Percentiles rank a stretch among this genome's conserved stretches.
phyloP scores from a whole-genome alignment of 2,888 invertebrate species.

The Melitaea athalia region DNA sequence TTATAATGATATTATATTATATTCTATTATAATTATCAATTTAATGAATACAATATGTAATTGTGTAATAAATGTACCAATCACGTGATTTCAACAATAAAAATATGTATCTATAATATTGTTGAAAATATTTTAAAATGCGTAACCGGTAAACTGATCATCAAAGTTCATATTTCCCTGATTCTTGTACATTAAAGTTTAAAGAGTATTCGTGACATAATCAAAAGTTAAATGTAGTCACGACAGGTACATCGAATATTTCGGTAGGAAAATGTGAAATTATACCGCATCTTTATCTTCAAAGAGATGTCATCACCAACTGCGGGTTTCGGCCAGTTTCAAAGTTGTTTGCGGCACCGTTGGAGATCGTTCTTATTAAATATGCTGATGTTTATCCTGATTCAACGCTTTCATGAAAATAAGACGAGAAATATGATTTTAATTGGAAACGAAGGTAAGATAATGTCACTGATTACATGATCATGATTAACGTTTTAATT shows the following conservation, averaged over 20 bases:
- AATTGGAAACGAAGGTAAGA: conserved; percentile 46
- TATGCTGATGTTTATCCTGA: conserved; percentile 66
- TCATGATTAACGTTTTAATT: conserved; percentile 4
- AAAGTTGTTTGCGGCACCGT: conserved; percentile 73
- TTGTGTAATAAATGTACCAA: too few species aligned
- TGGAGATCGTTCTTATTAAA: conserved; percentile 68
- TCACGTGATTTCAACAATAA: too few species aligned
- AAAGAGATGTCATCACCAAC: conserved; percentile 80
- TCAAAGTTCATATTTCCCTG: not conserved
- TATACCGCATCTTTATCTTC: conserved; percentile 80
- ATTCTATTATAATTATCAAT: not conserved
- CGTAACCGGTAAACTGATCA: not conserved
- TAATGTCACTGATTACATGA: conserved; percentile 3
- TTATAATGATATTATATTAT: not conserved
- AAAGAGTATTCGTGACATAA: conserved; percentile 57
- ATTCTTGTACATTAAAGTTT: conserved; percentile 33
- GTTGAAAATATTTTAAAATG: not conserved
- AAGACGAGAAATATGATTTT: conserved; percentile 56
- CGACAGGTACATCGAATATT: conserved; percentile 70
- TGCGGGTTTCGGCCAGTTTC: conserved; percentile 70
- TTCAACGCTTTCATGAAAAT: conserved; percentile 54
- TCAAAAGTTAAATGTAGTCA: conserved; percentile 75
- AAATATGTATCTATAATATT: too few species aligned
- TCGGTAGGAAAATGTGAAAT: conserved; percentile 77
- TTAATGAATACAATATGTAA: too few species aligned